phyloP scores from a whole-genome alignment of 2,113 vertebrate genomes.

The Crotophaga sulcirostris region DNA sequence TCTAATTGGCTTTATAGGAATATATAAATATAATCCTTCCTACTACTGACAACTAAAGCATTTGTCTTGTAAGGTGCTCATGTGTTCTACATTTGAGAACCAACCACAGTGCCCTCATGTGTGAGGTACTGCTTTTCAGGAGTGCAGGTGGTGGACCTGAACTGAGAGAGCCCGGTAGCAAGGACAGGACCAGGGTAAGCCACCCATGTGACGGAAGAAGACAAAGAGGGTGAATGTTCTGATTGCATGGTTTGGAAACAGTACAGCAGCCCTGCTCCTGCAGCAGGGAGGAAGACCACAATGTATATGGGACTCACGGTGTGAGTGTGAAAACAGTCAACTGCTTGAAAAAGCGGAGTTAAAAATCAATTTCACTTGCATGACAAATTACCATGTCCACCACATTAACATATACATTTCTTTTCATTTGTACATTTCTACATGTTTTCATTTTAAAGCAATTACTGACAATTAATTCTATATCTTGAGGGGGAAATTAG shows the following conservation, averaged over 20 bases:
- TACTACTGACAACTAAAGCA: background rate
- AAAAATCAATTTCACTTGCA: background rate
- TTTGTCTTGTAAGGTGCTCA: background rate
- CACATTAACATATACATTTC: background rate
- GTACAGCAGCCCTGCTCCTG: background rate
- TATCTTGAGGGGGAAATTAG: background rate
- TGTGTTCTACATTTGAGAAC: background rate
- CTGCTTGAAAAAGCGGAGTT: background rate
- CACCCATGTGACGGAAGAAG: background rate
- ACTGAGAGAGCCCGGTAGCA: background rate
- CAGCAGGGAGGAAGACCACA: accelerated
- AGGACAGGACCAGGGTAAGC: background rate
- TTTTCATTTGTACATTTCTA: background rate
- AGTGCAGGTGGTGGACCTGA: background rate
- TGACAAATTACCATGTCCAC: background rate
- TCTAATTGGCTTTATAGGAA: background rate
- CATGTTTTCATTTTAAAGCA: background rate
- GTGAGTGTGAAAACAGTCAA: background rate
- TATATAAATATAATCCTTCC: background rate
- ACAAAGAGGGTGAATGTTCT: background rate
- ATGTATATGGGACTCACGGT: background rate
- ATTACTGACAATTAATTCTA: background rate
- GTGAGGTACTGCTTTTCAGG: background rate
- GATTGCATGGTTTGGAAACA: background rate
- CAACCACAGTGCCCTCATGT: background rate